Base-by-base conservation (phyloP, 2,113 vertebrate genomes). In the Anoura caudifer region DNA sequence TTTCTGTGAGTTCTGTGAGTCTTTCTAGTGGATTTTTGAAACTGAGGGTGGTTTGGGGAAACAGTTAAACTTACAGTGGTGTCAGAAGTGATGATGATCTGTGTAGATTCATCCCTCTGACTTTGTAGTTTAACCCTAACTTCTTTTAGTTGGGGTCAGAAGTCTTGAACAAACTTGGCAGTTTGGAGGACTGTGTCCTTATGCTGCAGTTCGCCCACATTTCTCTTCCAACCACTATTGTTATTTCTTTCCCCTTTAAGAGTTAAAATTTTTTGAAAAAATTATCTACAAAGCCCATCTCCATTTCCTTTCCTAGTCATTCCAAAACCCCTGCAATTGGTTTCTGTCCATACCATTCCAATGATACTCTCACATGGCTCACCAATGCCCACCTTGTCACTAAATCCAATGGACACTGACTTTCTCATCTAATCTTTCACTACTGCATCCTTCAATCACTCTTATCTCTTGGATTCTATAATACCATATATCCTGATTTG, bases 1-100 rank as follows among this genome's bases (percentile, higher is more conserved):
- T 83, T 87, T 91, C 20, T 67, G 41, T 79, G 76, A 95, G n/a
- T 77, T 94, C 70, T 95, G 7, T 82, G 43, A 90, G 43, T 28
- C 3, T 56, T 94, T 82, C 38, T 13, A 41, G 13, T 41, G 56
- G 89, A 52, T 84, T 75, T 59, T 61, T 75, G 24, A 95, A 89
- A 56, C 26, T 36, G 28, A 65, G 9, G 13, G 43, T 73, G 12
- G n/a, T 94, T 87, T 85, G 56, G 45, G 7, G 31, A 88, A 95
- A 89, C 24, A 5, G 16, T 20, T 33, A 87, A 82, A 77, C 13
- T 80, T 73, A 54, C 1, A 93, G 43, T 80, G 45, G 17, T 83
- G 12, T 33, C 38, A 91, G 52, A 85, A 90, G 33, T 56, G 19
- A 92, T 17, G 7, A 20, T 79, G 15, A 93, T 65, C 45, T 84